phyloP scores from a whole-genome alignment of 2,113 vertebrate genomes.

The Psammodynastes pulverulentus region DNA sequence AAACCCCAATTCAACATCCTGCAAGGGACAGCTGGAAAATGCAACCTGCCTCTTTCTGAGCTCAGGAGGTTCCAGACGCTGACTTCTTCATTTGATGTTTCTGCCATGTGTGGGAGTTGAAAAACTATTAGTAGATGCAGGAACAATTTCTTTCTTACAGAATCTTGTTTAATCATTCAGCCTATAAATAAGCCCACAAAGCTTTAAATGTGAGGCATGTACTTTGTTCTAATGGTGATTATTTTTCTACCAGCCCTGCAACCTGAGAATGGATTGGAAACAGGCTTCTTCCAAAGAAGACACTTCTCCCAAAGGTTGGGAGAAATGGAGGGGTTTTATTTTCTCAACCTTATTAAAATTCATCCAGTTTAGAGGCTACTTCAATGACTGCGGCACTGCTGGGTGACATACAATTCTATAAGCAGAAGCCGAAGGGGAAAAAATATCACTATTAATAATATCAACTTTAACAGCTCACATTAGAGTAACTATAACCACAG shows the following conservation, averaged over 20 bases:
- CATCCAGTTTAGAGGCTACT: background rate
- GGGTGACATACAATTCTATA: background rate
- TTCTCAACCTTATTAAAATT: background rate
- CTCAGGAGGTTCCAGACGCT: constrained; percentile 46
- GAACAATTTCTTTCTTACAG: constrained; percentile 32
- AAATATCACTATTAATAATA: background rate
- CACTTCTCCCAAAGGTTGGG: background rate
- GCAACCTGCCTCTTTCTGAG: constrained; percentile 49
- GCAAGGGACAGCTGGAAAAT: constrained; percentile 7
- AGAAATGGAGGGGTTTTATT: background rate
- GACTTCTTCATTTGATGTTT: constrained; percentile 31
- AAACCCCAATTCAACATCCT: background rate
- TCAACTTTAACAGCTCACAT: background rate
- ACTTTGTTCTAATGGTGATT: constrained; percentile 15
- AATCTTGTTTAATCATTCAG: constrained; percentile 69
- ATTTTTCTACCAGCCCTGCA: constrained; percentile 28
- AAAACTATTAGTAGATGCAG: constrained; percentile 53
- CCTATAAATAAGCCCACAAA: constrained; percentile 66
- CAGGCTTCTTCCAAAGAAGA: background rate
- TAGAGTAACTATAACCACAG: background rate
- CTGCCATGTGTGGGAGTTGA: constrained; percentile 46
- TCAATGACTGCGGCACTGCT: background rate
- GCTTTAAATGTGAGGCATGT: constrained; percentile 52
- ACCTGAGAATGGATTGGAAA: constrained; percentile 20
- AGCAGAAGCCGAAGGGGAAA: background rate